Evolutionary conservation across 2,113 vertebrate species (phyloP), one percentile per base, ranked within the genome.

Genomic region (Vulpes ferrilata): DNA sequence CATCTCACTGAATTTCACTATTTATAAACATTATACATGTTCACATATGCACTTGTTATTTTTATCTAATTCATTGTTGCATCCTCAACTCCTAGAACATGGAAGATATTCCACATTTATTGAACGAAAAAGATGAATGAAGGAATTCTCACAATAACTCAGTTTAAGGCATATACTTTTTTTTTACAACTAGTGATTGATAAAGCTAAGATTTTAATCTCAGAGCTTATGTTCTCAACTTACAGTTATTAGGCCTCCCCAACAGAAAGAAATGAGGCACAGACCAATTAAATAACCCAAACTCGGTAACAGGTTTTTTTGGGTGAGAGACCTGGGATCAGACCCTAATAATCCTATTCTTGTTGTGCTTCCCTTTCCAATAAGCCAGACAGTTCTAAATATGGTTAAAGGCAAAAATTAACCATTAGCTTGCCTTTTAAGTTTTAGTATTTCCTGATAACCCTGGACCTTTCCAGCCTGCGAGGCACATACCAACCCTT

Each of bases 301-400:
- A 15, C 12, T 3, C 0, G 4, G 8, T 2, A 78, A 96, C 9
- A 13, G 12, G 2, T 9, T 4, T 73, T 48, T 23, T n/a, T 9
- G 4, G 11, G 4, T 30, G 25, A 59, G 15, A 65, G 15, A 57
- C 6, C 32, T 30, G 32, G 11, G 11, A 35, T 30, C 25, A 59
- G 15, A 60, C 13, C 16, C 3, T 2, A 23, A 3, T 11, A 10
- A 17, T 71, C 35, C 35, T 12, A 27, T 15, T 53, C 16, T 48
- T n/a, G 27, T 7, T 53, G 67, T 55, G 12, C 22, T 64, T 78
- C 30, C 19, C 10, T 55, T 95, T 67, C 69, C 32, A 48, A 20
- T 65, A 73, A 80, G 88, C 27, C 12, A 57, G 25, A 82, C 23
- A 51, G 11, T 35, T 43, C 55, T 71, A 38, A 98, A 73, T 30